These are phyloP conservation scores for Heliconius hewitsoni DNA, from an alignment of 1,140 invertebrate genomes.

Conservation along the genomic window DNA sequence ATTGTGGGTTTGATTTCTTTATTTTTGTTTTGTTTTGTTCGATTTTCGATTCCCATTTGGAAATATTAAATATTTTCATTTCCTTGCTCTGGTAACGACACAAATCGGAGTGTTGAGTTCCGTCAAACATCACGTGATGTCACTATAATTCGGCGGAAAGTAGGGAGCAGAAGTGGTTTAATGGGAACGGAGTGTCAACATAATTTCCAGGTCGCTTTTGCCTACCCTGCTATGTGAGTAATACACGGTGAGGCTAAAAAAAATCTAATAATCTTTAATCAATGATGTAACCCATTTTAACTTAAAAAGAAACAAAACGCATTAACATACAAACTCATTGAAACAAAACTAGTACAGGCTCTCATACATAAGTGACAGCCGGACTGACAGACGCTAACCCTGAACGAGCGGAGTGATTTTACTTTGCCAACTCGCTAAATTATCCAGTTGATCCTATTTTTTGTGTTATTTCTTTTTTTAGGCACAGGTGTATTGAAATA, in stretches of 20 bases:
- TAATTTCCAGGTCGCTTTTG: too few relatives aligned
- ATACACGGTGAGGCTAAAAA: neutral
- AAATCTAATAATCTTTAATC: neutral
- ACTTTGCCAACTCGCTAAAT: slow-evolving; percentile 59
- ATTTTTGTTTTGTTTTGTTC: too few relatives aligned
- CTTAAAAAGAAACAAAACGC: neutral
- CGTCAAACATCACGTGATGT: too few relatives aligned
- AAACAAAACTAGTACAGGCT: slow-evolving; percentile 16
- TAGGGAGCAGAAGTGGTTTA: too few relatives aligned
- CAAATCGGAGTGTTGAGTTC: too few relatives aligned
- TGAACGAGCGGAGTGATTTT: slow-evolving; percentile 51
- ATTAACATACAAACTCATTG: slow-evolving; percentile 10
- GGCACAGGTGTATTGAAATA: neutral
- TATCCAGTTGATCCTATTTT: slow-evolving; percentile 47
- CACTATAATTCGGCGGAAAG: too few relatives aligned
- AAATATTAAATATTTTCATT: too few relatives aligned
- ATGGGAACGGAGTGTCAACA: too few relatives aligned
- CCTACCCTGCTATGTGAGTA: too few relatives aligned
- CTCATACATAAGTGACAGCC: slow-evolving; percentile 62
- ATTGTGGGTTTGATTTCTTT: too few relatives aligned
- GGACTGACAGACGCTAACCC: slow-evolving; percentile 55
- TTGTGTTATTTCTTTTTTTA: neutral
- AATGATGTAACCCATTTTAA: neutral
- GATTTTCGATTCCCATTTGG: too few relatives aligned
- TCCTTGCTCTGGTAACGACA: too few relatives aligned